phyloP scores from a whole-genome alignment of 2,797 vertebrate genomes.

The Clarias pachynema region DNA sequence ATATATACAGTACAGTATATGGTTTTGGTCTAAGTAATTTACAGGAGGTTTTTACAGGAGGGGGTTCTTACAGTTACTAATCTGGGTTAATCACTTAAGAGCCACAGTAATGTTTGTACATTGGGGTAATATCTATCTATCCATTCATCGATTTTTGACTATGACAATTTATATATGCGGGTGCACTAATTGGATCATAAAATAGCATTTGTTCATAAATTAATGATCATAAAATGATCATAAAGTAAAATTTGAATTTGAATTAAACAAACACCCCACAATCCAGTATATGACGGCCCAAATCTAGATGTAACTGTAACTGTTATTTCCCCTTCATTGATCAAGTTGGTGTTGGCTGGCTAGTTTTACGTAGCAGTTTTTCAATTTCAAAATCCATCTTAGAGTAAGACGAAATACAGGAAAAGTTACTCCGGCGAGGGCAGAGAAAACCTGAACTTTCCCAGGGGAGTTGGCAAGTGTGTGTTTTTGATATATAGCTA shows the following conservation, averaged over 20 bases:
- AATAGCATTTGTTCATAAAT: not conserved
- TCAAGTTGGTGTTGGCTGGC: not conserved
- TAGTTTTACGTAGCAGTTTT: slow-evolving; percentile 12
- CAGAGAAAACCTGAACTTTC: not conserved
- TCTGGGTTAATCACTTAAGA: not conserved
- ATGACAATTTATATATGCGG: not conserved
- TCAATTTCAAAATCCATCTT: slow-evolving; percentile 5
- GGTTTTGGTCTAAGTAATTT: not conserved
- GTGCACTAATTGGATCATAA: not conserved
- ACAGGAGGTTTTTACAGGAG: not conserved
- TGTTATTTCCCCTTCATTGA: slow-evolving; percentile 4
- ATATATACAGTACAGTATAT: not conserved
- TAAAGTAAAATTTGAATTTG: not conserved
- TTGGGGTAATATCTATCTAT: not conserved
- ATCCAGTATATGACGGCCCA: not conserved
- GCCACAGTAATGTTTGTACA: not conserved
- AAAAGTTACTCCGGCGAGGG: not conserved
- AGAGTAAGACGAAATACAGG: slow-evolving; percentile 16
- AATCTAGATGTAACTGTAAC: not conserved
- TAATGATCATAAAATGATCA: not conserved
- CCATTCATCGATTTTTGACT: not conserved
- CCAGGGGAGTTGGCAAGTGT: slow-evolving; percentile 15
- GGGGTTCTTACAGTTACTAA: not conserved
- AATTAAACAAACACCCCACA: not conserved
- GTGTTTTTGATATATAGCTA: slow-evolving; percentile 54